These are phyloP conservation scores for Pocillopora grandis DNA, from an alignment of 92 coral and sea anemone species.

Conservation along the genomic window DNA sequence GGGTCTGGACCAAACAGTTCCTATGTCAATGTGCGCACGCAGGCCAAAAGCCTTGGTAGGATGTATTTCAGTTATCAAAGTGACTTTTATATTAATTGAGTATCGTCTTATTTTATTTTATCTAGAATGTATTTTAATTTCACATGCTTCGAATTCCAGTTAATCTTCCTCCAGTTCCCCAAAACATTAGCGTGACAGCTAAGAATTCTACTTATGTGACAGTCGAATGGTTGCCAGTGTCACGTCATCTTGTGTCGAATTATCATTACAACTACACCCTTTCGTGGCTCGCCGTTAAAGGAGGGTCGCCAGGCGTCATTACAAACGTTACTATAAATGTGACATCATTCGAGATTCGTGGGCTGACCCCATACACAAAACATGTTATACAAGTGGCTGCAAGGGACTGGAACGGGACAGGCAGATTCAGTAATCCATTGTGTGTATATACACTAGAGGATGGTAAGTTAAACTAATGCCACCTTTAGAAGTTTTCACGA, in stretches of 20 bases:
- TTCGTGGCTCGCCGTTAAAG: neutral
- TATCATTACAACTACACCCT: neutral
- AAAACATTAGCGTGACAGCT: neutral
- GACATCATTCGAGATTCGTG: neutral
- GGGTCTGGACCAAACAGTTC: neutral
- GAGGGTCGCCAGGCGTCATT: neutral
- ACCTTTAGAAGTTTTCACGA: no score
- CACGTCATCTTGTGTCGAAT: neutral
- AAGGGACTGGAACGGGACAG: neutral
- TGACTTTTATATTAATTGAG: neutral
- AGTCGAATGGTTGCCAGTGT: conserved; percentile 1
- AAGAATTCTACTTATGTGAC: neutral
- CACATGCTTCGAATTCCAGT: neutral
- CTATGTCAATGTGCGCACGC: neutral
- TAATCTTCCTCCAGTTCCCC: neutral
- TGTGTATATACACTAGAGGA: neutral
- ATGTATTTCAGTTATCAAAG: neutral
- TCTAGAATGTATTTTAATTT: neutral
- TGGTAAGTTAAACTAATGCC: neutral
- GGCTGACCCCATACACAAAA: neutral
- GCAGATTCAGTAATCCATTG: neutral
- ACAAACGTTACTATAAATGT: neutral
- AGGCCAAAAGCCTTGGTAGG: neutral
- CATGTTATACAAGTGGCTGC: neutral
- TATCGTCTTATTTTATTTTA: neutral